These are phyloP conservation scores for Ametastegia equiseti DNA, from an alignment of 2,888 invertebrate species.

Conservation along the genomic window DNA sequence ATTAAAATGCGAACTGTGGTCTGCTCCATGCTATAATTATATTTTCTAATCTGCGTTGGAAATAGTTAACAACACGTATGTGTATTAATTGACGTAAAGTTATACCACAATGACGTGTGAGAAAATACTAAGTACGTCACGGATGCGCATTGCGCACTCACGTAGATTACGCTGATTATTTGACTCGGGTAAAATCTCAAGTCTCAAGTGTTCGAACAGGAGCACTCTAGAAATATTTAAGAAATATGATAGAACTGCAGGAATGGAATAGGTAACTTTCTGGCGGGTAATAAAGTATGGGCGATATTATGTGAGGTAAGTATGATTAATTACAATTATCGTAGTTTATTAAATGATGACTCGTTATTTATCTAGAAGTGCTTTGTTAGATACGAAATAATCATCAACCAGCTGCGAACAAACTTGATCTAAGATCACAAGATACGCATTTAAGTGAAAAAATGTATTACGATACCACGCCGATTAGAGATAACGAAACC, in stretches of 20 bases:
- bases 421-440: background rate
- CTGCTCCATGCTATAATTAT: background rate
- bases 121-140: background rate
- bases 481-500: conserved; percentile 23
- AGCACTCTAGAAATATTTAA: too few relatives aligned
- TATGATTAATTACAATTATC: background rate
- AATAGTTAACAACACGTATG: background rate
- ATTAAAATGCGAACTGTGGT: background rate
- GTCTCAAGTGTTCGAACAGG: too few relatives aligned
- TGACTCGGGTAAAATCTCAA: too few relatives aligned
- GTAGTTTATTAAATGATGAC: background rate
- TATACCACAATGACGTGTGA: background rate
- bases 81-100: background rate
- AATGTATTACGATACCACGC: background rate
- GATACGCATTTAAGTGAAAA: background rate
- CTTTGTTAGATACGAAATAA: conserved; percentile 2
- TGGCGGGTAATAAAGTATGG: background rate
- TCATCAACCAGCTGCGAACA: background rate
- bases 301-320: background rate
- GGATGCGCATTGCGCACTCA: background rate
- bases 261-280: too few relatives aligned
- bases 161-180: background rate
- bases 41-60: background rate
- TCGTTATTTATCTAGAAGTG: background rate
- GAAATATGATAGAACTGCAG: too few relatives aligned